Evolutionary conservation across 2,113 vertebrate species (phyloP).

Genomic region (Urocolius indicus): DNA sequence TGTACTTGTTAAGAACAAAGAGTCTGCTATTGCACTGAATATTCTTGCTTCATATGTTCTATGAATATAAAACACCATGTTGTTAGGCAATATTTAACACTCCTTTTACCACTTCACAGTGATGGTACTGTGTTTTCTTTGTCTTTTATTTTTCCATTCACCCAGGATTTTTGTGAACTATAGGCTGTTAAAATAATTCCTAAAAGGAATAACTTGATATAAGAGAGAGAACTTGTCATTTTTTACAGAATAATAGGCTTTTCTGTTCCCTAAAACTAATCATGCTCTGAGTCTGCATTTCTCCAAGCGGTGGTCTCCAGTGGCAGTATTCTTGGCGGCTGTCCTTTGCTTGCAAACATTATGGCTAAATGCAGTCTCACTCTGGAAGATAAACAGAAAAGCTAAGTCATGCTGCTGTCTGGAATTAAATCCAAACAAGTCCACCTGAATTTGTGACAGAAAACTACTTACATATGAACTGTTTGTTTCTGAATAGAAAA

Average conservation of each 20-base stretch:
- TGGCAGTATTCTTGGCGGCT: neutral
- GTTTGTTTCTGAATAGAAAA: neutral
- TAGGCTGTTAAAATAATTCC: neutral
- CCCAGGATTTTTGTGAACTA: neutral
- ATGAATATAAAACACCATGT: neutral
- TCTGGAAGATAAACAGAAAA: neutral
- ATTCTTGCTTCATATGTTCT: neutral
- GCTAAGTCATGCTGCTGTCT: neutral
- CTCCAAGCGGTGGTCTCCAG: neutral
- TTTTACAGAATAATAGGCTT: neutral
- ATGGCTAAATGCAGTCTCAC: neutral
- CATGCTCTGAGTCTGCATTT: neutral
- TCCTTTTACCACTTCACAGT: neutral
- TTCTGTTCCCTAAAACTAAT: constrained; percentile 6
- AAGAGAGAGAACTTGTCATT: neutral
- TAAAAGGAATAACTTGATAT: neutral
- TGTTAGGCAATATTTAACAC: constrained; percentile 26
- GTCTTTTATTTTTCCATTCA: neutral
- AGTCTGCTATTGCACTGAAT: neutral
- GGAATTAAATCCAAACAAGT: neutral
- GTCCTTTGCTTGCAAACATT: neutral
- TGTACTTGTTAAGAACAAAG: constrained; percentile 14
- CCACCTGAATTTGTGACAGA: neutral
- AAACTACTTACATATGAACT: neutral
- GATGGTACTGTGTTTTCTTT: neutral